These are phyloP conservation scores for Oryzias javanicus DNA, from an alignment of 2,113 vertebrate genomes.

Conservation along the genomic window DNA sequence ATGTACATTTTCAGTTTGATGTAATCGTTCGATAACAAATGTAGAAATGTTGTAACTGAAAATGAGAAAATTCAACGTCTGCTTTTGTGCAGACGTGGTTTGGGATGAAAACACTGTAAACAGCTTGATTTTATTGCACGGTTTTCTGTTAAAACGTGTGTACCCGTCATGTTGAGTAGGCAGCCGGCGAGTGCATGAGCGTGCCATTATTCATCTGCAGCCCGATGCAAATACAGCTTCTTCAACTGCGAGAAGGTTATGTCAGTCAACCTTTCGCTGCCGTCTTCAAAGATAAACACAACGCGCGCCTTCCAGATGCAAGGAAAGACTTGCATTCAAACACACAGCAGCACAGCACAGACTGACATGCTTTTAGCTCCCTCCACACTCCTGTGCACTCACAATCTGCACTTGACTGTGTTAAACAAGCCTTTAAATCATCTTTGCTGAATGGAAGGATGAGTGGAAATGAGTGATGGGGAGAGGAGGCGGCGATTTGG, in stretches of 20 bases:
- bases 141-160: neutral
- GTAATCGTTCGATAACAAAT: too few species aligned
- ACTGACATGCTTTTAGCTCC: neutral
- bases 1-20: too few species aligned
- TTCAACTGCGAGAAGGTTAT: slow-evolving; percentile 44
- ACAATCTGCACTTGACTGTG: slow-evolving; percentile 24
- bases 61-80: too few species aligned
- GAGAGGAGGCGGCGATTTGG: slow-evolving; percentile 28
- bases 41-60: too few species aligned
- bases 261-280: slow-evolving; percentile 8
- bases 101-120: too few species aligned
- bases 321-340: slow-evolving; percentile 3
- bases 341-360: neutral
- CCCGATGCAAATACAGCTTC: slow-evolving; percentile 44
- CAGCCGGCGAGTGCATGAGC: neutral
- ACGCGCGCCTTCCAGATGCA: neutral
- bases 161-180: slow-evolving; percentile 26
- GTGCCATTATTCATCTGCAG: slow-evolving; percentile 24
- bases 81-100: too few species aligned
- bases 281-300: slow-evolving; percentile 3
- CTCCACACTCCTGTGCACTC: neutral
- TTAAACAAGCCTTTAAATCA: slow-evolving; percentile 58
- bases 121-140: too few species aligned
- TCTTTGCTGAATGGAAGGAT: slow-evolving; percentile 39
- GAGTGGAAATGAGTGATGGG: slow-evolving; percentile 1